Percentiles rank a stretch among this genome's conserved stretches.
phyloP scores from a whole-genome alignment of 2,113 vertebrate species.

The Ophiodon elongatus region DNA sequence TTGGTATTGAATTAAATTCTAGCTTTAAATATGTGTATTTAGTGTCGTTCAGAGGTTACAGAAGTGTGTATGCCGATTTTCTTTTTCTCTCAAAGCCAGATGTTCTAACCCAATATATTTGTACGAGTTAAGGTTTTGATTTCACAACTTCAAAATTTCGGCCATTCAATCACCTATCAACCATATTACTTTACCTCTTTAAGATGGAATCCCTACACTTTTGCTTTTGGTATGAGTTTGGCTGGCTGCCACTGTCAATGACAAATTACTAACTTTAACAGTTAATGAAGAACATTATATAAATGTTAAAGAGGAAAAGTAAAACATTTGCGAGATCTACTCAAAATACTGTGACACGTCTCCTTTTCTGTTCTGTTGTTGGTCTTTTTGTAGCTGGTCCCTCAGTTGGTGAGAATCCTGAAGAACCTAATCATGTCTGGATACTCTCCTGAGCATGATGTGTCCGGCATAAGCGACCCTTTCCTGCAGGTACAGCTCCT shows the following conservation, averaged over 20 bases:
- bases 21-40: background rate
- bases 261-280: background rate
- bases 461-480: constrained; percentile 99
- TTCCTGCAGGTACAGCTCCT: constrained; percentile 92
- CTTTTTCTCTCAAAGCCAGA: constrained; percentile 13
- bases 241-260: constrained; percentile 17
- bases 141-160: constrained; percentile 13
- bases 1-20: background rate
- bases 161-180: constrained; percentile 6
- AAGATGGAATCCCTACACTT: constrained; percentile 1
- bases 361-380: constrained; percentile 66
- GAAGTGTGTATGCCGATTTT: background rate
- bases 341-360: constrained; percentile 50
- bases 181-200: background rate
- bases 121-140: constrained; percentile 37
- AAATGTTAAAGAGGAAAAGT: constrained; percentile 9
- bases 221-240: constrained; percentile 29
- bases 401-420: constrained; percentile 98
- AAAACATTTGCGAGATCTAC: background rate
- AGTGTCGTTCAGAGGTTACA: constrained; percentile 10
- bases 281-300: background rate
- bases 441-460: constrained; percentile 99
- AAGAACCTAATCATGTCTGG: constrained; percentile 99
- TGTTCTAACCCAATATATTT: constrained; percentile 59
- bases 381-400: constrained; percentile 91